Evolutionary conservation across 2,888 invertebrate species (phyloP), one percentile per base, ranked within the genome.

Genomic region (Amaurobius ferox): DNA sequence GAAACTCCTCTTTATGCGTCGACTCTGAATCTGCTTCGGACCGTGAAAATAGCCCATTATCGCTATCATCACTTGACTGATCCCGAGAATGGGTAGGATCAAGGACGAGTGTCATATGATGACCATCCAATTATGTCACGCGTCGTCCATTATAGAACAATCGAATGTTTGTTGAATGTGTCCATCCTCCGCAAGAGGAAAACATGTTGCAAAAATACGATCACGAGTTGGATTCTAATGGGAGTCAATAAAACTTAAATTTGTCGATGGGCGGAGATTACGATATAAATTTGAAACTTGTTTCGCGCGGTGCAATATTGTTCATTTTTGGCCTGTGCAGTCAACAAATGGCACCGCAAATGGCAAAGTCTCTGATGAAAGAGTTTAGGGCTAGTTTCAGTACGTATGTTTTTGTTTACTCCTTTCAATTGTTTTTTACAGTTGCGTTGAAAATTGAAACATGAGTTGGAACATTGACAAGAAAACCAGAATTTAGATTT

Each of bases 371-470:
- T 9, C 35, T 83, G 0, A 83, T 83, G 83, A 83, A 83, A 55
- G 83, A 83, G 35, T 83, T 83, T 44, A 29, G 83, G 16, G 83
- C 83, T 16, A 83, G 83, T 32, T 83, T 83, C 32, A 76, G 83
- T 83, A 77, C 26, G 83, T 71, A 19, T 16, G n/a, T n/a, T n/a
- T n/a, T n/a, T n/a, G n/a, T n/a, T n/a, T n/a, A n/a, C n/a, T n/a
- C n/a, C n/a, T n/a, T n/a, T n/a, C n/a, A n/a, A n/a, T n/a, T n/a
- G n/a, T n/a, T n/a, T n/a, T n/a, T n/a, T n/a, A n/a, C n/a, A n/a
- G n/a, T n/a, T n/a, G n/a, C n/a, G n/a, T n/a, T n/a, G n/a, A n/a
- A n/a, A n/a, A n/a, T n/a, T n/a, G n/a, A n/a, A n/a, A n/a, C n/a
- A n/a, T n/a, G n/a, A n/a, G n/a, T n/a, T n/a, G n/a, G n/a, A n/a